These are phyloP conservation scores for Spea multiplicata DNA, from an alignment of 2,113 vertebrate genomes.

Conservation along the genomic window DNA sequence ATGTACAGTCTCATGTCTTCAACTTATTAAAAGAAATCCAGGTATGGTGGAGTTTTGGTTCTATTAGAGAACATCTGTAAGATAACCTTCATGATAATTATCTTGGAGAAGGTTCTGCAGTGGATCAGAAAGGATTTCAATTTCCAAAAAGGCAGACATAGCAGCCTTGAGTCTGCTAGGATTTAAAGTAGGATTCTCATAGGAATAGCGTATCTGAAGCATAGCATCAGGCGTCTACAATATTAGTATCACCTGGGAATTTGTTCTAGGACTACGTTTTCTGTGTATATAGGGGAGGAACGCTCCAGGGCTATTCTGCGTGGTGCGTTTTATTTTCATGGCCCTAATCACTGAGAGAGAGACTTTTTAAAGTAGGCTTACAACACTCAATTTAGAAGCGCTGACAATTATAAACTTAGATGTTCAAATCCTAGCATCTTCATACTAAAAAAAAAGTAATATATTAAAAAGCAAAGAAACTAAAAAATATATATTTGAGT, in stretches of 20 bases:
- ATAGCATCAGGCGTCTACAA: constrained; percentile 7
- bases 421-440: no score
- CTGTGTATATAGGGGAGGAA: constrained; percentile 9
- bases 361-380: no score
- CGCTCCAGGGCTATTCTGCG: constrained; percentile 5
- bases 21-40: no score
- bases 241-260: constrained; percentile 19
- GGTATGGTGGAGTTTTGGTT: no score
- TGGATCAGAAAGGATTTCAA: no score
- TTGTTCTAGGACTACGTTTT: constrained; percentile 15
- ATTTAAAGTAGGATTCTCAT: not conserved
- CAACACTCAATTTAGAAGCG: not conserved
- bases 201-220: constrained; percentile 2
- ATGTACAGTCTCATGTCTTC: no score
- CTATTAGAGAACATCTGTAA: no score
- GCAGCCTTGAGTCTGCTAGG: not conserved
- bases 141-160: not conserved
- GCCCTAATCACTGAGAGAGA: not conserved
- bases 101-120: no score
- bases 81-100: no score
- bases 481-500: no score
- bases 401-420: not conserved
- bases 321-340: constrained; percentile 6
- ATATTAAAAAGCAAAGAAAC: no score
- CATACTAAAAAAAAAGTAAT: no score